Conservation (phyloP, 2,888 invertebrate genomes). For the Mimachlamys varia region DNA sequence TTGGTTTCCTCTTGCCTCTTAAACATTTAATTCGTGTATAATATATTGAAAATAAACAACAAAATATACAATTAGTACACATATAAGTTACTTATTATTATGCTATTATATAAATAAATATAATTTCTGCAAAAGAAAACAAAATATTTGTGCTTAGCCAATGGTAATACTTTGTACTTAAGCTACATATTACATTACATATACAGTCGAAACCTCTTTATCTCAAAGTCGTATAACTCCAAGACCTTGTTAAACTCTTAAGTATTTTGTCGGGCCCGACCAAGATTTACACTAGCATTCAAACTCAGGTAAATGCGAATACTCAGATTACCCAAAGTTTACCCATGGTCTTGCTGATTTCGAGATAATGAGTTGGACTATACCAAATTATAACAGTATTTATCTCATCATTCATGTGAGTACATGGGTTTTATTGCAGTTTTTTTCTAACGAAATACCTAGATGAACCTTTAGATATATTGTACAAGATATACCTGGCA, state of each 20-base stretch:
- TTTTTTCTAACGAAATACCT: not conserved
- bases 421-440: not conserved
- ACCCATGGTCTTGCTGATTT: no score
- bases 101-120: slow-evolving; percentile 27
- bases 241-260: no score
- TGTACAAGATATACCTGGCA: not conserved
- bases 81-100: not conserved
- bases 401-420: not conserved
- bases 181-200: not conserved
- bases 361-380: no score
- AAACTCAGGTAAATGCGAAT: no score
- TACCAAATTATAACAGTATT: not conserved
- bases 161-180: not conserved
- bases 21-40: not conserved
- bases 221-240: no score
- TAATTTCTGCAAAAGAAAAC: slow-evolving; percentile 15
- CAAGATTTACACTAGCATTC: no score
- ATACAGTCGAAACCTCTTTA: no score
- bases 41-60: not conserved
- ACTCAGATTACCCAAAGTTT: no score
- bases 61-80: slow-evolving; percentile 14
- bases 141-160: not conserved
- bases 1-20: no score
- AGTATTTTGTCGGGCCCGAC: no score
- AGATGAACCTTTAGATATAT: not conserved